A percentile compares a stretch with the other conserved stretches of the same genome.
Evolutionary conservation across 1,140 invertebrate genomes (phyloP).

Genomic region (Drosophila navojoa): DNA sequence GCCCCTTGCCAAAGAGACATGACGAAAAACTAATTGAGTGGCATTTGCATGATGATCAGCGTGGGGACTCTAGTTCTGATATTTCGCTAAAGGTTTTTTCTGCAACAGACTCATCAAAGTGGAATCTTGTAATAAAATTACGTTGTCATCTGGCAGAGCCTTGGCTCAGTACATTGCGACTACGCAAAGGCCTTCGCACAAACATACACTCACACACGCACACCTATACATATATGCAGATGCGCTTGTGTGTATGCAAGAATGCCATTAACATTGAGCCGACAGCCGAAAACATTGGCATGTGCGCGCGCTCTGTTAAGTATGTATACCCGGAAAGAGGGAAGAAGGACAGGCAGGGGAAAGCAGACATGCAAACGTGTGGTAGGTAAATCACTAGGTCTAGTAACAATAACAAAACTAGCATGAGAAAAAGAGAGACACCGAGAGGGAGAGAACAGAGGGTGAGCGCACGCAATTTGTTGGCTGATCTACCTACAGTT

Average conservation of each 20-base stretch:
- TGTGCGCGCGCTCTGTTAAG: conserved; percentile 57
- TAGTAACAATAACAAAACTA: conserved; percentile 31
- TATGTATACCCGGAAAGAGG: conserved; percentile 50
- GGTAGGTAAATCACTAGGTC: conserved; percentile 50
- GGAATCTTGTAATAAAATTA: conserved; percentile 76
- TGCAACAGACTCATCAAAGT: conserved; percentile 62
- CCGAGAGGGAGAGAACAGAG: conserved; percentile 9
- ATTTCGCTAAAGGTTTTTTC: conserved; percentile 20
- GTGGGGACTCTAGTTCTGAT: background rate
- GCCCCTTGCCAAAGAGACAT: conserved; percentile 52
- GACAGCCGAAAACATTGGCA: conserved; percentile 46
- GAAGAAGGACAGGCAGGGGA: conserved; percentile 20
- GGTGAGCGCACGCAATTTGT: conserved; percentile 20
- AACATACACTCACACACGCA: background rate
- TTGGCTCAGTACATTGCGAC: conserved; percentile 43
- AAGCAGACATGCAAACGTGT: conserved; percentile 37
- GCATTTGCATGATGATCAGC: conserved; percentile 53
- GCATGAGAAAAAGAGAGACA: conserved; percentile 1
- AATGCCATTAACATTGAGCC: conserved; percentile 68
- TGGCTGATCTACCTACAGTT: conserved; percentile 24
- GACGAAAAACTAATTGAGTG: conserved; percentile 75
- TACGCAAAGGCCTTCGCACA: conserved; percentile 39
- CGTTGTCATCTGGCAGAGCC: conserved; percentile 50
- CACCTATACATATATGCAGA: background rate
- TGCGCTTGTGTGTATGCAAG: conserved; percentile 35